Percentiles rank a stretch among this genome's conserved stretches.
phyloP scores from a whole-genome alignment of 2,888 invertebrate species.

The Lasioglossum oenotherae region DNA sequence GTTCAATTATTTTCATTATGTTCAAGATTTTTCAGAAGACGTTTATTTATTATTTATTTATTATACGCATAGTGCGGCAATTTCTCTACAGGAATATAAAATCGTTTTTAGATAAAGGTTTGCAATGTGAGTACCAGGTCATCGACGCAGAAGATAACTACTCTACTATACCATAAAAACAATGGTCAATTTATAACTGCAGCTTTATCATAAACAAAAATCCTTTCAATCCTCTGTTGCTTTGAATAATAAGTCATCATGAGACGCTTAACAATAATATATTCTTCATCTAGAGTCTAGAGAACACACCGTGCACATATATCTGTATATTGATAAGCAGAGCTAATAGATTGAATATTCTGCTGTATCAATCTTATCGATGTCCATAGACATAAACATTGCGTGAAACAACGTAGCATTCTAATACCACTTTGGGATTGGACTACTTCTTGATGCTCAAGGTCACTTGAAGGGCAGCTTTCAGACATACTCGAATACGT shows the following conservation, averaged over 20 bases:
- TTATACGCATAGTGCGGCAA: neutral
- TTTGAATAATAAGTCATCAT: neutral
- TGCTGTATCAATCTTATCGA: neutral
- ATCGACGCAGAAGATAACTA: neutral
- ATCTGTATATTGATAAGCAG: neutral
- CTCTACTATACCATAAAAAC: neutral
- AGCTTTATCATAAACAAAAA: neutral
- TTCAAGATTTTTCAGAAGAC: neutral
- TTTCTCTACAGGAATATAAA: neutral
- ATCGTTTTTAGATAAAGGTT: neutral
- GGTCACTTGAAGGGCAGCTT: neutral
- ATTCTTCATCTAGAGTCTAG: neutral
- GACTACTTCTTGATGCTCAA: neutral
- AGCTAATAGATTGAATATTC: neutral
- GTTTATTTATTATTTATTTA: neutral
- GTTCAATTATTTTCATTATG: neutral
- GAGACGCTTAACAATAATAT: neutral
- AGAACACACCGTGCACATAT: neutral
- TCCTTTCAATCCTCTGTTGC: neutral
- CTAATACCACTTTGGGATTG: neutral
- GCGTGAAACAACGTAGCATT: neutral
- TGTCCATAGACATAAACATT: neutral
- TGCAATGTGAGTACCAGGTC: neutral
- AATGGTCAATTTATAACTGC: neutral
- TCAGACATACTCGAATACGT: conserved; percentile 13